Evolutionary conservation across 2,888 invertebrate genomes (phyloP).

Genomic region (Archips xylosteana): DNA sequence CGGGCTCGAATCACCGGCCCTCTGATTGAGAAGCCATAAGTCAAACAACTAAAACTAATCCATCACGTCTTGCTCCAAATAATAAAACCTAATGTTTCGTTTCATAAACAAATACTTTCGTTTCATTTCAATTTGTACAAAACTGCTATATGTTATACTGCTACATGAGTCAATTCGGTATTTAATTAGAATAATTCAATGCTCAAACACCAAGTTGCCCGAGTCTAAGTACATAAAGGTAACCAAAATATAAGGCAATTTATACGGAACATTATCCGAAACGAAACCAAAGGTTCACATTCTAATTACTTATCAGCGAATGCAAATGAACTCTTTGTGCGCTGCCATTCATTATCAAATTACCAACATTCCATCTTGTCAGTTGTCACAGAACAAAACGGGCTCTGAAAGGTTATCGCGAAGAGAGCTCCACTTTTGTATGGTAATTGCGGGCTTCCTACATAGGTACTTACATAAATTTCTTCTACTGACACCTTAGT

Average conservation of each 20-base stretch:
- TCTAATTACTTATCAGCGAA: slow-evolving; percentile 32
- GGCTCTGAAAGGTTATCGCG: slow-evolving; percentile 49
- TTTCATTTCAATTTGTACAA: no score
- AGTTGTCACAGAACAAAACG: slow-evolving; percentile 51
- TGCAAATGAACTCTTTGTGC: slow-evolving; percentile 33
- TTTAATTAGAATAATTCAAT: no score
- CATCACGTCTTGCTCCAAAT: no score
- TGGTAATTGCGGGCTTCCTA: slow-evolving; percentile 58
- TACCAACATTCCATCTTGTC: slow-evolving; percentile 35
- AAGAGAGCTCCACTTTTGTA: slow-evolving; percentile 68
- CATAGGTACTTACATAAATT: slow-evolving; percentile 30
- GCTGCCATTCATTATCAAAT: slow-evolving; percentile 36
- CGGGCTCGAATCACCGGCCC: no score
- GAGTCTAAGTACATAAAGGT: neutral
- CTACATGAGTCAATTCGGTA: no score
- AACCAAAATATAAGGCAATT: neutral
- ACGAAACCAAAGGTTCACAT: slow-evolving; percentile 5
- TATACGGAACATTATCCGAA: neutral
- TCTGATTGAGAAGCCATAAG: no score
- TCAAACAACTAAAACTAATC: no score
- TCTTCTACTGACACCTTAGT: slow-evolving; percentile 46
- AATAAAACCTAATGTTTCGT: no score
- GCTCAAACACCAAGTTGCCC: no score
- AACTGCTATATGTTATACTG: no score
- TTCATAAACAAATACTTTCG: no score